Evolutionary conservation across 2,113 vertebrate genomes (phyloP), one percentile per base, ranked within the genome.

Genomic region (Bucco capensis): DNA sequence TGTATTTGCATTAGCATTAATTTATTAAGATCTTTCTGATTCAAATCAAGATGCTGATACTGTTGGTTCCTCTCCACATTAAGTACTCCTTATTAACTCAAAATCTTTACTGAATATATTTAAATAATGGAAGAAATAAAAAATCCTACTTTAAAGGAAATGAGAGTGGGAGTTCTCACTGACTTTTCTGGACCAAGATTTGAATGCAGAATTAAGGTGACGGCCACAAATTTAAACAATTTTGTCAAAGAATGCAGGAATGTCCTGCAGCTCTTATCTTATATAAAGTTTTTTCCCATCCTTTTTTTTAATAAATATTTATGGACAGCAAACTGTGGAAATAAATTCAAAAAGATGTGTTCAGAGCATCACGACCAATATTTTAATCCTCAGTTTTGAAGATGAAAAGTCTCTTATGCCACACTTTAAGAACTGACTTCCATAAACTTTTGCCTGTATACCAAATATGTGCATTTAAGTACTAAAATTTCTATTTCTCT

Each of bases 61-160:
- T 65, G 31, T 85, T 73, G 38, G 19, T 49, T 92, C 33, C 62
- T 78, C 66, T 90, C 57, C 57, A 69, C 30, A 17, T 80, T 70
- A 83, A 86, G 67, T 80, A 53, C 37, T 90, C 14, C 54, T 86
- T 57, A 79, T 79, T 92, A 94, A 82, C 10, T 49, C 25, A 57
- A 22, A 76, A 46, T 79, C 50, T 69, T 86, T 69, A 65, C 53
- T 76, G 58, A 89, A 37, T 82, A 69, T 10, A 53, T 88, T 78
- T 82, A 46, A 92, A 92, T 4, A 2, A 72, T n/a, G 61, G 83
- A 92, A 82, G 6, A 56, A 47, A 65, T 47, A 18, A 24, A 0
- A 56, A 56, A 15, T 75, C 28, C 10, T 56, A 51, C 42, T 88
- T 70, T 66, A 70, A 73, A 53, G 56, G 19, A 87, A n/a, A n/a